Evolutionary conservation across 2,888 invertebrate genomes (phyloP), one percentile per base, ranked within the genome.

Genomic region (Xestia xanthographa): DNA sequence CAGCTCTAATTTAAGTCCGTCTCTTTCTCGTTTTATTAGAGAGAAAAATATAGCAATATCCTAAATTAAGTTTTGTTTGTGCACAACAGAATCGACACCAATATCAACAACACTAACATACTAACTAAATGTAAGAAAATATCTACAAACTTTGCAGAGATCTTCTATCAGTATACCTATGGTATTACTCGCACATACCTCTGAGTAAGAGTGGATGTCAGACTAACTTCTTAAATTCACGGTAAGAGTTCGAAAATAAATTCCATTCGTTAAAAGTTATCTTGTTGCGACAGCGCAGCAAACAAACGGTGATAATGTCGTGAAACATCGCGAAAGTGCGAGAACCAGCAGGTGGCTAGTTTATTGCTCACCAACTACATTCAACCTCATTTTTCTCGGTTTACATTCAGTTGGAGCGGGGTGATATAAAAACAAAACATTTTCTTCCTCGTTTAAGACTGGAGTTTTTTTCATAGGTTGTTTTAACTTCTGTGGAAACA

Each of bases 291-390:
- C 29, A 63, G 17, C 5, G 6, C 63, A 65, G n/a, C 66, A 56
- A 41, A 62, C 29, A 66, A 62, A 70, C 53, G 48, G 26, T 43
- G 41, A 62, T 43, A 70, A 62, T 14, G 60, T 79, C n/a, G 70
- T 70, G 79, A 62, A 83, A 70, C 84, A 79, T 62, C 48, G 67
- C 50, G 38, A 67, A 38, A 79, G 63, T 67, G 72, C 69, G 66
- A 43, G 72, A 72, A 34, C 66, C 67, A 67, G 80, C 72, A 80
- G 84, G 72, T 72, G 79, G 83, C 5, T 56, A 80, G 38, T 71
- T 79, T 72, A 80, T 63, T 43, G 71, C 58, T 67, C 66, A 63
- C 6, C 38, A 34, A 41, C 45, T 26, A 76, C 58, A 60, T 50
- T 43, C 43, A 14, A 68, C 45, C 72, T 72, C 56, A 80, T 80